phyloP scores from a whole-genome alignment of 1,140 invertebrate genomes.

The Triops longicaudatus region DNA sequence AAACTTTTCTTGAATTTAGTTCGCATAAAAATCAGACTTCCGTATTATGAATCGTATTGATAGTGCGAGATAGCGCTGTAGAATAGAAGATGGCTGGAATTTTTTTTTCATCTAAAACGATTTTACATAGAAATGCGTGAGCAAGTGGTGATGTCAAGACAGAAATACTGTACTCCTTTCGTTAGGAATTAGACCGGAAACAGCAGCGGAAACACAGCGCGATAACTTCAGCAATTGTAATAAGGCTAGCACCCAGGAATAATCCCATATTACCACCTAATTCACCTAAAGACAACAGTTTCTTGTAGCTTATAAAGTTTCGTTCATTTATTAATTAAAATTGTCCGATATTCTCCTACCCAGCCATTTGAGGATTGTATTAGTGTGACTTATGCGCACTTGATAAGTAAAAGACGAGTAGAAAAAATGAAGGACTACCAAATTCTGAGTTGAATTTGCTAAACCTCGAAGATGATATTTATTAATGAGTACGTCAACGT shows the following conservation, averaged over 20 bases:
- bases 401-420: not conserved
- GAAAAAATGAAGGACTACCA: not conserved
- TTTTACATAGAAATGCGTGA: too few species aligned
- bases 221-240: slow-evolving; percentile 18
- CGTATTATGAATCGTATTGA: too few species aligned
- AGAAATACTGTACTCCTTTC: too few species aligned
- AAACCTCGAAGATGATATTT: not conserved
- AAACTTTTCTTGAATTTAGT: too few species aligned
- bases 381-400: not conserved
- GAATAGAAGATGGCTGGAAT: too few species aligned
- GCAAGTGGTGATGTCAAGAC: too few species aligned
- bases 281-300: slow-evolving; percentile 5
- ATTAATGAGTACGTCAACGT: not conserved
- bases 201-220: slow-evolving; percentile 16
- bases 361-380: not conserved
- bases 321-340: not conserved
- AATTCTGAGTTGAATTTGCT: not conserved
- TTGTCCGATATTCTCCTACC: not conserved
- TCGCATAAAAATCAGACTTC: too few species aligned
- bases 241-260: slow-evolving; percentile 17
- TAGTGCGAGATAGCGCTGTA: too few species aligned
- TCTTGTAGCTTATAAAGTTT: not conserved
- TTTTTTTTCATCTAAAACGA: too few species aligned
- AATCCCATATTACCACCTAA: slow-evolving; percentile 17
- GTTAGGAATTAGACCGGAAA: not conserved